These are phyloP conservation scores for Kuschelorhynchus macadamiae DNA, from an alignment of 2,888 invertebrate genomes.

Conservation along the genomic window DNA sequence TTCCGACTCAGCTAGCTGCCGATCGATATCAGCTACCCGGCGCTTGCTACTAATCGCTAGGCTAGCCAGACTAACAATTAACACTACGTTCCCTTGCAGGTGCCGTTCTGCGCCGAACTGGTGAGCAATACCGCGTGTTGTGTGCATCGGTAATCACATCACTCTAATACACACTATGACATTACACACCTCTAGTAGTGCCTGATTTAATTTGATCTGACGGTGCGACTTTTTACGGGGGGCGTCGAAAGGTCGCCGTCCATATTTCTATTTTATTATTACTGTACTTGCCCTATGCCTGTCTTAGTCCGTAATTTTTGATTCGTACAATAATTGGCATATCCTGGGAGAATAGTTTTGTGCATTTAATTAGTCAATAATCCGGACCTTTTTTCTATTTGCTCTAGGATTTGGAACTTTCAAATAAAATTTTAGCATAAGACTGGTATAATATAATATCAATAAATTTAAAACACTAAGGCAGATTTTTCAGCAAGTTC, in stretches of 20 bases:
- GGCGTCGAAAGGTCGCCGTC: not conserved
- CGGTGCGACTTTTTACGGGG: no score
- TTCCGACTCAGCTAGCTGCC: constrained; percentile 59
- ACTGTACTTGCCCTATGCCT: constrained; percentile 27
- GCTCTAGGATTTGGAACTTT: no score
- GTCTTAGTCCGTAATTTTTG: constrained; percentile 39
- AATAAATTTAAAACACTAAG: no score
- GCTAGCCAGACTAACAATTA: constrained; percentile 69
- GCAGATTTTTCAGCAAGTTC: no score
- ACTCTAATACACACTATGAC: constrained; percentile 72
- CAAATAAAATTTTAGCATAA: no score
- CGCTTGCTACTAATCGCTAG: constrained; percentile 66
- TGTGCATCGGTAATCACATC: constrained; percentile 92
- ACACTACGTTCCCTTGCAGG: constrained; percentile 78
- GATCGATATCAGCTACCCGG: constrained; percentile 56
- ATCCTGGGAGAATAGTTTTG: constrained; percentile 17
- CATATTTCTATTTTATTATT: constrained; percentile 4
- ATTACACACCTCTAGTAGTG: constrained; percentile 70
- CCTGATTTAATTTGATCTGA: constrained; percentile 57
- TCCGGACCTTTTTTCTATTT: not conserved
- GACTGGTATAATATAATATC: no score
- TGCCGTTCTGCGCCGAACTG: constrained; percentile 94
- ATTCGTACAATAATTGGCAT: constrained; percentile 24
- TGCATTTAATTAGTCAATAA: constrained; percentile 23
- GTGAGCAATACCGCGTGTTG: constrained; percentile 96